Base-by-base conservation (phyloP, 2,888 invertebrate genomes). In the Lasioglossum calceatum region DNA sequence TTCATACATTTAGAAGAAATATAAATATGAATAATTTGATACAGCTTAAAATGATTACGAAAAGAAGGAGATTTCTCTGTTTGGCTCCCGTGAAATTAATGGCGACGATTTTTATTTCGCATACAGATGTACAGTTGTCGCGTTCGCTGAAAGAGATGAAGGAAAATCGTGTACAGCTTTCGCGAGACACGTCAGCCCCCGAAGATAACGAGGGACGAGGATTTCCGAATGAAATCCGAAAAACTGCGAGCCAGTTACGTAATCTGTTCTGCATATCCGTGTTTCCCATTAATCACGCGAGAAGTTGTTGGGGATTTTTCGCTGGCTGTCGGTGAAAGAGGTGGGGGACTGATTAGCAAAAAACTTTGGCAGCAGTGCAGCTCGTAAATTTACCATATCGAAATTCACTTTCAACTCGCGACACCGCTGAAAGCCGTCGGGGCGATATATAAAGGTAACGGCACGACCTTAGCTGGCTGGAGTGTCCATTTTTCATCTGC, bases 401-500 rank as follows among this genome's bases (percentile, higher is more conserved):
- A 80, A 77, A 77, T 80, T 84, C 84, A 79, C 79, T 77, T 85
- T 79, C 36, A 54, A 70, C 14, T 39, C 42, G 47, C n/a, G 84
- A 74, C 54, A 39, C 44, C 67, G 44, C n/a, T 50, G 78, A 72
- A 83, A 79, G 83, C 61, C 50, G 42, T n/a, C n/a, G 27, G 47
- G 23, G 23, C 64, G n/a, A 79, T 61, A 58, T 64, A 83, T 82
- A 77, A 87, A 84, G 87, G 67, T 72, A 89, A 84, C 77, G 76
- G 77, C 32, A 72, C 78, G 77, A 72, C 61, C 50, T 77, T 64
- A 58, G 78, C 72, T 47, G 72, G 67, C 74, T 61, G 50, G 74
- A 79, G 54, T 75, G 73, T 82, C 50, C 79, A 89, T 89, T 87
- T 87, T 81, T 85, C 89, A 81, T 89, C 58, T 73, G 70, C 82